A percentile compares a stretch with the other conserved stretches of the same genome.
phyloP scores from a whole-genome alignment of 1,140 invertebrate genomes.

The Linepithema humile region DNA sequence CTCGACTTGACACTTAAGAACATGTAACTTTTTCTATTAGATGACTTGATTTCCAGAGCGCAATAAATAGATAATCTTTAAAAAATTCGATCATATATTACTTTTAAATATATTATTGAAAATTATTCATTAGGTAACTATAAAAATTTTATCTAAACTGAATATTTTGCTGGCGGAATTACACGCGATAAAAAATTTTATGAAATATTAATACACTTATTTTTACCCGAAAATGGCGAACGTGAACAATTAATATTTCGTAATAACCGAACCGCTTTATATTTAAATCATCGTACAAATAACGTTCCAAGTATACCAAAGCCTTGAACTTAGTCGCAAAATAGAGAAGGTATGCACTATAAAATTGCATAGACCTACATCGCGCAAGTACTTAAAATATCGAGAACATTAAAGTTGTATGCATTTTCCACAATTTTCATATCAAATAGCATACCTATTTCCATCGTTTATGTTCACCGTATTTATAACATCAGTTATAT shows the following conservation, averaged over 20 bases:
- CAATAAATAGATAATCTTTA: not conserved
- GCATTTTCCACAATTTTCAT: constrained; percentile 9
- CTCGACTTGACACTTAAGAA: constrained; percentile 14
- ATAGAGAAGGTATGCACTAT: too few species aligned
- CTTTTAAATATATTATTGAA: too few species aligned
- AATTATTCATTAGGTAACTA: too few species aligned
- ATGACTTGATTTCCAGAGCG: not conserved
- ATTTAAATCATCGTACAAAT: not conserved
- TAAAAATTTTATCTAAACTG: too few species aligned
- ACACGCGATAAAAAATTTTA: too few species aligned
- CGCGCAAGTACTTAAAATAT: not conserved
- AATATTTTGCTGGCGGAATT: too few species aligned
- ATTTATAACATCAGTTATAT: constrained; percentile 10
- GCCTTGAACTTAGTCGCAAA: not conserved
- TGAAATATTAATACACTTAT: too few species aligned
- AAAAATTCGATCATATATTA: not conserved
- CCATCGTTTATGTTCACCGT: not conserved
- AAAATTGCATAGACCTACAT: too few species aligned
- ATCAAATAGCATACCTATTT: not conserved
- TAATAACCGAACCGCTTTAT: not conserved
- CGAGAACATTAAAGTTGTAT: not conserved
- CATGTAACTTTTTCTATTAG: constrained; percentile 10
- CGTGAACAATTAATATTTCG: not conserved
- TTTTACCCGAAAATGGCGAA: not conserved
- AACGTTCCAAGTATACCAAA: not conserved